Conservation (phyloP, 2,797 vertebrate genomes). For the Notoglanidium macrostoma region DNA sequence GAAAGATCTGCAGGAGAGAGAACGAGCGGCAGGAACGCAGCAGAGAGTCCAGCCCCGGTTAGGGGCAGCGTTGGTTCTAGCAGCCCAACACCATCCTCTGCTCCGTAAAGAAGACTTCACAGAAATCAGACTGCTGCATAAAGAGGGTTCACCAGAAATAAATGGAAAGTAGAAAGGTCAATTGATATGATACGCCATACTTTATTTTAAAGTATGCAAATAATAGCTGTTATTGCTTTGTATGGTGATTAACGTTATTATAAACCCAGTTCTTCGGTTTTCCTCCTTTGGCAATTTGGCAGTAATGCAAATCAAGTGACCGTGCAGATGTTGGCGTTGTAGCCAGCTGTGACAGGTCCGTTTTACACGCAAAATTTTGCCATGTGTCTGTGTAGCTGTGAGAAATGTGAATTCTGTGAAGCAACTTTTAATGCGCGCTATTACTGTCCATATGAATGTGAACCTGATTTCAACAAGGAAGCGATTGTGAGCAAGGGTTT, state of each 20-base stretch:
- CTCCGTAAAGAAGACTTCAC: slow-evolving; percentile 34
- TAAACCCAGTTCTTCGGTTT: not conserved
- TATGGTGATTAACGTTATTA: not conserved
- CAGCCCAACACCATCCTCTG: slow-evolving; percentile 50
- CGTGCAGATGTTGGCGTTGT: not conserved
- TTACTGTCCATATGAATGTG: not conserved
- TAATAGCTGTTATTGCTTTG: not conserved
- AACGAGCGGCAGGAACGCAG: not conserved
- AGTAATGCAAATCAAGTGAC: not conserved
- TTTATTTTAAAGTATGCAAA: not conserved
- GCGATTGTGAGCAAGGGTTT: slow-evolving; percentile 3
- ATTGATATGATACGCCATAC: not conserved
- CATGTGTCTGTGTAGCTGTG: not conserved
- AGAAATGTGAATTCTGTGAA: not conserved
- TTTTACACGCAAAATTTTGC: not conserved
- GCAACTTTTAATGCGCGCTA: not conserved
- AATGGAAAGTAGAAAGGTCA: not conserved
- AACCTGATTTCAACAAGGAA: not conserved
- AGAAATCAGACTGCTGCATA: not conserved
- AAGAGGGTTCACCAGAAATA: not conserved
- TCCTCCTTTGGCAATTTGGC: not conserved
- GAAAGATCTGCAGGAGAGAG: slow-evolving; percentile 1
- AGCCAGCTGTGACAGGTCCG: not conserved
- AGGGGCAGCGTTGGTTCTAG: slow-evolving; percentile 42
- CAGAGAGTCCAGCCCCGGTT: slow-evolving; percentile 16